Evolutionary conservation across 1,140 invertebrate species (phyloP), one percentile per base, ranked within the genome.

Genomic region (Drosophila tsacasi): DNA sequence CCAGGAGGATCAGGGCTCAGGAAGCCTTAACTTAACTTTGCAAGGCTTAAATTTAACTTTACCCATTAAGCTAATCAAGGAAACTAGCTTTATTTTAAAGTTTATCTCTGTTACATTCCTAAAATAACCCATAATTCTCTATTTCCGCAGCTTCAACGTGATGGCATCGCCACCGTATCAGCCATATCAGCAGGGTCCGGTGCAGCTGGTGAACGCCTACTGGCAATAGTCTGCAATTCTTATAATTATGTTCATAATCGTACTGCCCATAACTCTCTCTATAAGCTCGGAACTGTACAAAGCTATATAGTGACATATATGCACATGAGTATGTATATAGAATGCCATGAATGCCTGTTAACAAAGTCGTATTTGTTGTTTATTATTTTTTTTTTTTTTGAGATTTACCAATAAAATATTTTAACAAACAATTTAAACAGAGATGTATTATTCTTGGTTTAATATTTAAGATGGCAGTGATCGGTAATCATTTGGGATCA

Each of bases 121-220:
- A 9, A 27, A 30, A 25, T 54, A 5, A 39, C 44, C 57, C 17
- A 12, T 1, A 3, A n/a, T 40, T 44, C 15, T 59, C 2, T n/a
- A 13, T 39, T 37, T n/a, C 23, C 32, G 5, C 46, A 91, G 89
- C 58, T 37, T 92, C 17, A 58, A 79, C 5, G 83, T 73, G 25
- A 42, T 92, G 73, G 67, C 86, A 8, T 59, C 91, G 23, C 35
- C 73, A 0, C 76, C 62, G 19, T 68, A 68, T 27, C 50, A 50
- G 49, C 55, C 49, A 42, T 55, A 68, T 61, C 35, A 30, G 2
- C 37, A 50, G 37, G 79, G 55, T 21, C 86, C 81, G 0, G 72
- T 89, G 9, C 80, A 89, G 42, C 47, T 92, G 19, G 74, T 92
- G 59, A 79, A 80, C 50, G 87, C 74, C 58, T 75, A 75, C 42